Evolutionary conservation across 2,888 invertebrate genomes (phyloP), one percentile per base, ranked within the genome.

Genomic region (Aspidiotus destructor): DNA sequence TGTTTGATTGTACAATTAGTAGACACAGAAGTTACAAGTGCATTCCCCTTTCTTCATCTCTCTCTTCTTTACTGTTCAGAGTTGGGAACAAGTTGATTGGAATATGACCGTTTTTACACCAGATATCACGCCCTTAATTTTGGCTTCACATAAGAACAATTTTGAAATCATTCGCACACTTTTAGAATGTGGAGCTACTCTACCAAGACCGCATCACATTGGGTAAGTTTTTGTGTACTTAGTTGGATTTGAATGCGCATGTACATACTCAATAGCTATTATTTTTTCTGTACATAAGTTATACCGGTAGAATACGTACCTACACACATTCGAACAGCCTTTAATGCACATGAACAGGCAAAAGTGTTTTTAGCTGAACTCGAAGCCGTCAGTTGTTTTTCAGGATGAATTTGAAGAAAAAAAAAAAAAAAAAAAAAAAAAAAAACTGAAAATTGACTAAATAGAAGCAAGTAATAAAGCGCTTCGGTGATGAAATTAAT

Each of bases 91-190:
- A 77, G 87, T 90, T 55, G 88, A 92, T 76, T 82, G 86, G 16
- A 87, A 86, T 73, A 87, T 86, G 8, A 88, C 90, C 1, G 86
- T 87, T 77, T 94, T 95, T 79, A 89, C 95, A 0, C 88, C 92
- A 0, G 96, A 97, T 78, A 87, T 96, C 73, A 96, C 96, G 0
- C 96, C 96, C 0, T 80, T 97, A 70, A 89, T 94, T 75, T 80
- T 96, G 73, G 95, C 95, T 0, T 94, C 95, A 41, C 95, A 96
- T 76, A 84, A 88, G 75, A 93, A 96, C 77, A 96, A 96, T 80
- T 96, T 95, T 76, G 96, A 96, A 80, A 96, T 96, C 74, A 83
- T 97, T 73, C 96, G 96, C 79, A 85, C 97, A 68, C 81, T 97
- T 17, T 80, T 97, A 69, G 96, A 96, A 77, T 82, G 96, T 63